Evolutionary conservation across 2,888 invertebrate species (phyloP).

Genomic region (Dicycla oo): DNA sequence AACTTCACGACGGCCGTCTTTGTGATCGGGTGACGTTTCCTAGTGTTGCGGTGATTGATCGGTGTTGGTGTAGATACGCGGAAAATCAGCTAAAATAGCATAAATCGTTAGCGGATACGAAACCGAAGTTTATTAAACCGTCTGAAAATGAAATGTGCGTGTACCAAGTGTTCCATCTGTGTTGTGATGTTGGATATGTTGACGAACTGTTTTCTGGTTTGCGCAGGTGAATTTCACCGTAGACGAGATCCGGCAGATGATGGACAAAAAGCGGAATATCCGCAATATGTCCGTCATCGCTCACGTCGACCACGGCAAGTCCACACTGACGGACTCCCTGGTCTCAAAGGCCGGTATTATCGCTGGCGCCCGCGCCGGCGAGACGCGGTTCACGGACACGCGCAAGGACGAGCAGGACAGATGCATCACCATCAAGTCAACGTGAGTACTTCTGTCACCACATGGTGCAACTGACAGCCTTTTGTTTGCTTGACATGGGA

Average conservation of each 20-base stretch:
- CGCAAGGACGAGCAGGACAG: slow-evolving; percentile 99
- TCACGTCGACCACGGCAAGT: slow-evolving; percentile 99
- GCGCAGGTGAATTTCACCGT: slow-evolving; percentile 99
- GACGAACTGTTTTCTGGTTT: slow-evolving; percentile 81
- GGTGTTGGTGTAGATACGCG: slow-evolving; percentile 69
- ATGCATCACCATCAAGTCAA: slow-evolving; percentile 99
- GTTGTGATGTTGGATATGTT: slow-evolving; percentile 79
- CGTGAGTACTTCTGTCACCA: slow-evolving; percentile 92
- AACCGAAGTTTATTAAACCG: slow-evolving; percentile 23
- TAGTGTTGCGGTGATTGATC: slow-evolving; percentile 76
- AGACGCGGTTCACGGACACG: slow-evolving; percentile 99
- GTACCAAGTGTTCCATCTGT: slow-evolving; percentile 77
- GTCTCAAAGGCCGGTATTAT: slow-evolving; percentile 99
- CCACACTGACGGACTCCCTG: slow-evolving; percentile 99
- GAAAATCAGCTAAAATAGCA: slow-evolving; percentile 33
- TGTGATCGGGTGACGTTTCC: slow-evolving; percentile 87
- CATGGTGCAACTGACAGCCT: slow-evolving; percentile 73
- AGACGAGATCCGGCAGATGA: slow-evolving; percentile 99
- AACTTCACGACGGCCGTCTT: slow-evolving; percentile 78
- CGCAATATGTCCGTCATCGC: slow-evolving; percentile 99
- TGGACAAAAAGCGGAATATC: slow-evolving; percentile 99
- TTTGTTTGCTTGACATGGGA: slow-evolving; percentile 39
- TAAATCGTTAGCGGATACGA: neutral
- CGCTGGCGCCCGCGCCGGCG: slow-evolving; percentile 99
- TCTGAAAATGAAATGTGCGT: slow-evolving; percentile 80